Evolutionary conservation across 2,888 invertebrate genomes (phyloP), one percentile per base, ranked within the genome.

Genomic region (Toxonevra muliebris): DNA sequence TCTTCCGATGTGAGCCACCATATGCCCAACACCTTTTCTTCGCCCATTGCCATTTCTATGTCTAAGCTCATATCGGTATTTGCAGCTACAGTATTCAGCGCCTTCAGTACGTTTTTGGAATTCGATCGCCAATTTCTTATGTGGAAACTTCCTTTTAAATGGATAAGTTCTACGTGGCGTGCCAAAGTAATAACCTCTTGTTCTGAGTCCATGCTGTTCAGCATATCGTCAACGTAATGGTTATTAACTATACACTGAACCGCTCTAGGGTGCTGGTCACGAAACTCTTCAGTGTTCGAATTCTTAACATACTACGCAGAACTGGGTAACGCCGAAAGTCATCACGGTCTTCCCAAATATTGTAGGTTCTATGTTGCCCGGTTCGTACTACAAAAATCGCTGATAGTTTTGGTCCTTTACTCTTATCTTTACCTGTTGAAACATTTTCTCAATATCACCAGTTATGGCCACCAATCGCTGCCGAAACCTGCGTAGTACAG

Each of bases 91-190:
- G 40, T 41, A 8, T 7, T 15, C 53, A 40, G 12, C 1, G 19
- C 61, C 42, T 15, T 20, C 41, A 4, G 15, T 17, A 1, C n/a
- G n/a, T n/a, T n/a, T n/a, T n/a, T n/a, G n/a, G 67, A 71, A 53
- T 77, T 79, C 1, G 75, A 75, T 11, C 71, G 61, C 76, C 75
- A 79, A 54, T 72, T 72, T 65, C 69, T 42, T 17, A 75, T 73
- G 10, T 62, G 8, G 54, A 74, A 71, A 0, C 69, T 70, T 50
- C 66, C 68, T 17, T 67, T 12, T 12, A 45, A 40, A 61, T 65
- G 69, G 8, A 70, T 57, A 10, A 48, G 40, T 19, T 53, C 53
- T 11, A 73, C 61, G 9, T 73, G 57, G n/a, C 59, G 50, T 8
- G 68, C 69, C 41, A 72, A 10, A 17, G 57, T 61, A 20, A 69